phyloP scores from a whole-genome alignment of 2,797 vertebrate species.

The Chanos chanos region DNA sequence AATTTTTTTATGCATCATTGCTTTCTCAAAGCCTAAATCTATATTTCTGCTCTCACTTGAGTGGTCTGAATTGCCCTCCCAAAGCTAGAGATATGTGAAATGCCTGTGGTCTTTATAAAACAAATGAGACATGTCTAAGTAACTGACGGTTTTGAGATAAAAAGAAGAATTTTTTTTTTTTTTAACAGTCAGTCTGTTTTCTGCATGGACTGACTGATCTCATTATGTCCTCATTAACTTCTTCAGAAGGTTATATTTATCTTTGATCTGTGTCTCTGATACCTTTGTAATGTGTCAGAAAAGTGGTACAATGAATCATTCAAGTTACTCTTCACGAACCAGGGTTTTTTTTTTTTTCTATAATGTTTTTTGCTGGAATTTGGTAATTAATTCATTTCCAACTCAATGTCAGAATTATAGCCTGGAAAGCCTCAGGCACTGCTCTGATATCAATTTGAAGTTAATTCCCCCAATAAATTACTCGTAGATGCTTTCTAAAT shows the following conservation, averaged over 20 bases:
- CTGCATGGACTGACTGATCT: background rate
- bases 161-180: too few species aligned
- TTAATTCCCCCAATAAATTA: conserved; percentile 59
- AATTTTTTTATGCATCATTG: too few species aligned
- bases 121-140: too few species aligned
- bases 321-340: background rate
- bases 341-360: conserved; percentile 35
- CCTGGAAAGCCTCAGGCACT: conserved; percentile 49
- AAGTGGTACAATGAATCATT: conserved; percentile 6
- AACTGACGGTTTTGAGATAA: too few species aligned
- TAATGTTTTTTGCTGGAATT: conserved; percentile 8
- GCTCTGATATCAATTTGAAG: conserved; percentile 50
- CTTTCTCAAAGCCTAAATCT: too few species aligned
- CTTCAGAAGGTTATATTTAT: too few species aligned
- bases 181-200: too few species aligned
- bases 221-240: background rate
- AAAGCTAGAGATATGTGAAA: too few species aligned
- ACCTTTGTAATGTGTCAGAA: background rate
- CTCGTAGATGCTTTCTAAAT: conserved; percentile 38
- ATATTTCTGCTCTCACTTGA: too few species aligned
- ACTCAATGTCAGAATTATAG: conserved; percentile 47
- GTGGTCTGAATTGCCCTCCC: too few species aligned
- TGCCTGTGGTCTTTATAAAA: too few species aligned
- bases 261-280: too few species aligned
- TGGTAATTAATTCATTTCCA: conserved; percentile 47